Base-by-base conservation (phyloP, 2,888 invertebrate genomes). In the Leptinotarsa haldemani region DNA sequence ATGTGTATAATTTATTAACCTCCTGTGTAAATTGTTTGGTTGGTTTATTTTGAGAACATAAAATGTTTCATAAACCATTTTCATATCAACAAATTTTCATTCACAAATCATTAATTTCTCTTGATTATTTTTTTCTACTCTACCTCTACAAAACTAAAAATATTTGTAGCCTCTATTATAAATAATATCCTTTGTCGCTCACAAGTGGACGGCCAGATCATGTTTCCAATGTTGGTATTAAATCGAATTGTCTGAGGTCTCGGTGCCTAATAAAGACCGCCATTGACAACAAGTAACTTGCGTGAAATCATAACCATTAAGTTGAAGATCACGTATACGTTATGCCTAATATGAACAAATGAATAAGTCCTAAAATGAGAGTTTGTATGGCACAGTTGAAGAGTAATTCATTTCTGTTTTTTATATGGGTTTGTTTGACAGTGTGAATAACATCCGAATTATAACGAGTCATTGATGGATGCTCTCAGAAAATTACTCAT, bases 261-360 rank as follows among this genome's bases (percentile, higher is more conserved):
- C 56, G 3, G 56, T 56, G 56, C 56, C 56, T 56, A 56, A 56
- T 56, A 56, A 56, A 56, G 56, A 56, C 4, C 20, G 56, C 56
- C 56, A 56, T 56, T 56, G 56, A 56, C 22, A 22, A 56, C 56
- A 56, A 56, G 56, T 56, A 56, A 56, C 22, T 56, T 56, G 56
- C 56, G 56, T 56, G 56, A 56, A 56, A 56, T 56, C 56, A 56
- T 56, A 56, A 56, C 15, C 56, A 56, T 56, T 56, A 22, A 56
- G 56, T 56, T 56, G 56, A 56, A 56, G 56, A 56, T 22, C 56
- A 56, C 56, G 56, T 56, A 22, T 56, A 56, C 56, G 22, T 56
- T 22, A 56, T 56, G 56, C 56, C 56, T 56, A 56, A 56, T 56
- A 56, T 56, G 56, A 56, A 56, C 56, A 56, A 56, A 56, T 56